Evolutionary conservation across 2,797 vertebrate species (phyloP), one percentile per base, ranked within the genome.

Genomic region (Dallia pectoralis): DNA sequence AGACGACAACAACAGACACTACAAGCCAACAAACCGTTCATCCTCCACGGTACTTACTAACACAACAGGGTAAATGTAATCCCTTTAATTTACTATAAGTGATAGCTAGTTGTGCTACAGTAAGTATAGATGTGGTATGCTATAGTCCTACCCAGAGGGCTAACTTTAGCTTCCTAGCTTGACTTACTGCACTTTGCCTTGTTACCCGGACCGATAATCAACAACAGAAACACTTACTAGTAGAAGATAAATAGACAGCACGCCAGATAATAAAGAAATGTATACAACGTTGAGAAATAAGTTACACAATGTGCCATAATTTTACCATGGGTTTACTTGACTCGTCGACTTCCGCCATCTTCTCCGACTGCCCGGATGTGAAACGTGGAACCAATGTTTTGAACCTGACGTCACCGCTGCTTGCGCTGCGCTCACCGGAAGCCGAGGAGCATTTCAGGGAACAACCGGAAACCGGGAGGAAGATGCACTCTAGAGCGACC

Each of bases 301-400:
- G 4, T 51, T 51, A 2, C 19, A 69, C 7, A 0, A n/a, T 47
- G 14, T 40, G 12, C 61, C 74, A 71, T 73, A 22, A 51, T 33
- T 40, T 86, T 78, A 90, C 87, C 86, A 89, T 61, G 66, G 91
- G 88, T 77, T 89, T 93, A 79, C 80, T 92, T 70, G 88, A 76
- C 66, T 93, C 93, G 9, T 91, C 92, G 27, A 78, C 81, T 74
- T 91, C 90, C 87, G 93, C 91, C 94, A 94, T 94, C 64, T 90
- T 91, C 67, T 69, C 49, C 14, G 32, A 25, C 16, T 56, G 33
- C 18, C 16, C 49, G 69, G 51, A 70, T 59, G 4, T 59, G 19
- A 59, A 59, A 70, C 69, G 69, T 70, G 44, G 29, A 27, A n/a
- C 19, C 44, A 36, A 48, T 36, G 27, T 40, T 36, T 36, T 40